These are phyloP conservation scores for Cheilosia variabilis DNA, from an alignment of 2,888 invertebrate genomes.

Conservation along the genomic window DNA sequence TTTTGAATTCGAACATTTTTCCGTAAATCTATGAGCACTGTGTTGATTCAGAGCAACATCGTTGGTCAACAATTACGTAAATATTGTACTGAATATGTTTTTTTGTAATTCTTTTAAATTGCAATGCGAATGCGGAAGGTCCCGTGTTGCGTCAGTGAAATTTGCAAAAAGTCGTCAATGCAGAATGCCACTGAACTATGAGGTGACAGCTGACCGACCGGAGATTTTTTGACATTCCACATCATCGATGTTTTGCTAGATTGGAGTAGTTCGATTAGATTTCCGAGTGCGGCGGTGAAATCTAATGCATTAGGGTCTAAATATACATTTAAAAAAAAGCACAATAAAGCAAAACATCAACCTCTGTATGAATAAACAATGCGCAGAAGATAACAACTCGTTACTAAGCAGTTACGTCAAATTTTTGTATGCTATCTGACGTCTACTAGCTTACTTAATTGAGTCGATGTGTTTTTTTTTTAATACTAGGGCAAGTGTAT, in stretches of 20 bases:
- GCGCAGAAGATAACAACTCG: too few relatives aligned
- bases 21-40: conserved; percentile 30
- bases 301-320: too few relatives aligned
- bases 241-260: conserved; percentile 45
- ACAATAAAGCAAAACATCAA: too few relatives aligned
- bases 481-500: too few relatives aligned
- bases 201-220: conserved; percentile 50
- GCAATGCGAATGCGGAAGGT: conserved; percentile 18
- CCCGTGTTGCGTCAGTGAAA: conserved; percentile 70
- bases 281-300: neutral
- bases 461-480: too few relatives aligned
- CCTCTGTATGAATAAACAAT: neutral
- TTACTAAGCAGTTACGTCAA: too few relatives aligned
- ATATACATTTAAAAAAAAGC: too few relatives aligned
- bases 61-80: conserved; percentile 57
- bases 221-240: conserved; percentile 53
- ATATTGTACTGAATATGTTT: conserved; percentile 37
- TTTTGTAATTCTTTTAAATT: conserved; percentile 2
- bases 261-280: conserved; percentile 37
- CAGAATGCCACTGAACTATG: conserved; percentile 54
- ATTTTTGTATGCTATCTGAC: too few relatives aligned
- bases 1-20: conserved; percentile 67
- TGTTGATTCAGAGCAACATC: conserved; percentile 60
- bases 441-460: too few relatives aligned
- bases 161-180: conserved; percentile 55